These are phyloP conservation scores for Fragum fragum DNA, from an alignment of 2,888 invertebrate species.

Conservation along the genomic window DNA sequence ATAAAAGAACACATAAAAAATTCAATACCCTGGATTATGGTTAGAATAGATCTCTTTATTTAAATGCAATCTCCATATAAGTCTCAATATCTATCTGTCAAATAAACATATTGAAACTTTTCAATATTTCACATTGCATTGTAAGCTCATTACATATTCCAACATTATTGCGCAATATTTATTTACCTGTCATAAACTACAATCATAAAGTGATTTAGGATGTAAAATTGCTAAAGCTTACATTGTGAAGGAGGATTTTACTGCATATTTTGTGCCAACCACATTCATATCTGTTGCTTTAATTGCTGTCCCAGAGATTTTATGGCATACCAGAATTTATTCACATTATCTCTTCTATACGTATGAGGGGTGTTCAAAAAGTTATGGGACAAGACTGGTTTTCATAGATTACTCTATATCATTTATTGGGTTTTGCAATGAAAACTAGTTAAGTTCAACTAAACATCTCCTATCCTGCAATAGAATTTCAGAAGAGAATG, in stretches of 20 bases:
- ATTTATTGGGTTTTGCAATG: too few relatives aligned
- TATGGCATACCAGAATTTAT: neutral
- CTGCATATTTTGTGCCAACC: conserved; percentile 1
- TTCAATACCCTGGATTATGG: too few relatives aligned
- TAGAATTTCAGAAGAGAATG: too few relatives aligned
- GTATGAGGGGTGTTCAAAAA: too few relatives aligned
- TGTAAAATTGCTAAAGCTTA: conserved; percentile 9
- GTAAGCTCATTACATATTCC: conserved; percentile 16
- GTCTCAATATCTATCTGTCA: neutral
- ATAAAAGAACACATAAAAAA: too few relatives aligned
- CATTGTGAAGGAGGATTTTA: conserved; percentile 14
- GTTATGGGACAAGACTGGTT: too few relatives aligned
- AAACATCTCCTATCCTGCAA: too few relatives aligned
- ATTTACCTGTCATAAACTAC: conserved; percentile 13
- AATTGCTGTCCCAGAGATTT: neutral
- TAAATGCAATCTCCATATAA: neutral
- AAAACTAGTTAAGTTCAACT: too few relatives aligned
- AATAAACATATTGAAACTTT: neutral
- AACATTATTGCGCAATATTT: conserved; percentile 26
- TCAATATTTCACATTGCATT: neutral
- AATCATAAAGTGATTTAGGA: conserved; percentile 15
- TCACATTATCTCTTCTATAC: too few relatives aligned
- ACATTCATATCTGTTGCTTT: neutral
- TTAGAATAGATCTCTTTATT: too few relatives aligned
- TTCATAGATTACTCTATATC: too few relatives aligned